A percentile compares a stretch with the other conserved stretches of the same genome.
Conservation (phyloP, 2,797 vertebrate genomes). For the Fratercula arctica region DNA sequence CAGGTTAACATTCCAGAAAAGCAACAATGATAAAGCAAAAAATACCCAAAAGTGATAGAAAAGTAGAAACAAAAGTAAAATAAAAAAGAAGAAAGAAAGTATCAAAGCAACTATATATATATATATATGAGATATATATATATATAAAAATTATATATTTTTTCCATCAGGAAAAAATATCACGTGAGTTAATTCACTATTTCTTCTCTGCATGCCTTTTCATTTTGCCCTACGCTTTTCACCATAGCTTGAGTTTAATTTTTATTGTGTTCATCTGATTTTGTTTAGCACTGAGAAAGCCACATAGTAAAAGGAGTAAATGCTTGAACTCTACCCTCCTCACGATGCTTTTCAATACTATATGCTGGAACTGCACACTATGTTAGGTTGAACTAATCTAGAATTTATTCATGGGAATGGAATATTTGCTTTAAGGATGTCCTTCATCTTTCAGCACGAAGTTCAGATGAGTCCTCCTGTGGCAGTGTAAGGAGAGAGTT, state of each 20-base stretch:
- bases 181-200: background rate
- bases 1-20: background rate
- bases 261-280: background rate
- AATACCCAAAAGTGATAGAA: background rate
- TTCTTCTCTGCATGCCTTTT: background rate
- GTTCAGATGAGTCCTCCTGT: background rate
- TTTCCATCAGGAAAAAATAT: background rate
- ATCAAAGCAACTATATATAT: background rate
- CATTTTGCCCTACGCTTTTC: background rate
- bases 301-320: background rate
- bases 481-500: background rate
- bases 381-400: background rate
- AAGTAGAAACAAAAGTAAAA: background rate
- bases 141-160: too few species aligned
- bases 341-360: background rate
- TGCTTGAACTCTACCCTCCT: background rate
- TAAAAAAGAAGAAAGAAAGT: background rate
- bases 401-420: background rate
- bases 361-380: background rate
- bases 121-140: too few species aligned
- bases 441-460: background rate
- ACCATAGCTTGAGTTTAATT: background rate
- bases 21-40: background rate
- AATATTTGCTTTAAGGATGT: background rate
- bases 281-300: background rate